phyloP scores from a whole-genome alignment of 2,888 invertebrate species.

The Ophion slaviceki region DNA sequence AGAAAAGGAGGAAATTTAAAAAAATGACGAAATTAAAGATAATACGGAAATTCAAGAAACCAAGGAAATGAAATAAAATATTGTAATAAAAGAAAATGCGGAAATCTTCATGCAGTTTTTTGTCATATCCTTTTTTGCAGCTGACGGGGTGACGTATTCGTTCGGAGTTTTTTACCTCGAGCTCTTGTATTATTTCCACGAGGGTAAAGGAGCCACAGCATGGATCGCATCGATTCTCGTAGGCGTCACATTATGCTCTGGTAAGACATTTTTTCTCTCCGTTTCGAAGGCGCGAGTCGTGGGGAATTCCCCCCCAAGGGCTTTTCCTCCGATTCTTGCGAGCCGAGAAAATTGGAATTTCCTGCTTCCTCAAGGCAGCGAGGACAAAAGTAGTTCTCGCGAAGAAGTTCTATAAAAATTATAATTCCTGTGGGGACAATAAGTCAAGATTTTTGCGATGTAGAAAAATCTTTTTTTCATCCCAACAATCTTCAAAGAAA shows the following conservation, averaged over 20 bases:
- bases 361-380: too few species aligned
- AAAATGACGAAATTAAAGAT: too few species aligned
- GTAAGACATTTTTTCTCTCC: constrained; percentile 84
- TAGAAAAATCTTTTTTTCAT: background rate
- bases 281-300: too few species aligned
- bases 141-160: constrained; percentile 99
- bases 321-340: background rate
- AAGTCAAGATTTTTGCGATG: too few species aligned
- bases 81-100: too few species aligned
- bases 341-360: constrained; percentile 6
- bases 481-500: background rate
- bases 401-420: background rate
- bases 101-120: background rate
- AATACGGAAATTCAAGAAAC: too few species aligned
- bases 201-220: constrained; percentile 93
- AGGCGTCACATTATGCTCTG: constrained; percentile 97
- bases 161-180: constrained; percentile 97
- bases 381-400: background rate
- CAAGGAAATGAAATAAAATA: too few species aligned
- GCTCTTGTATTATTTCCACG: constrained; percentile 92
- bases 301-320: background rate
- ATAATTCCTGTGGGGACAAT: too few species aligned
- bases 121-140: constrained; percentile 85
- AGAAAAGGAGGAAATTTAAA: too few species aligned
- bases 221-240: constrained; percentile 97